A percentile compares a stretch with the other conserved stretches of the same genome.
Conservation (phyloP, 2,888 invertebrate genomes). For the Melanchra persicariae region DNA sequence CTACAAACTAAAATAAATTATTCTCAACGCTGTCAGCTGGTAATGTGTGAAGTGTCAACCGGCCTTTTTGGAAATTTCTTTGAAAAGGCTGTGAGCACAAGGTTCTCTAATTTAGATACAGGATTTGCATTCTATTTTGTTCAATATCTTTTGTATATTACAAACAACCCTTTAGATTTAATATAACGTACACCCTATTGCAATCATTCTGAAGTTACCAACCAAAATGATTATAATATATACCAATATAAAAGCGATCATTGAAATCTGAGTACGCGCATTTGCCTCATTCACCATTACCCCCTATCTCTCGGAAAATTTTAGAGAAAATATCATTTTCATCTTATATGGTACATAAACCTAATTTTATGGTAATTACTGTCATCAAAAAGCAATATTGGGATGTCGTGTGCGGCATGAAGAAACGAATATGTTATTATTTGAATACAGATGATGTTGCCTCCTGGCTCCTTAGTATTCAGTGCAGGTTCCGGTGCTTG, state of each 20-base stretch:
- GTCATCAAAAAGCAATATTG: conserved; percentile 74
- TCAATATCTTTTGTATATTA: too few species aligned
- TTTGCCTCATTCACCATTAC: conserved; percentile 26
- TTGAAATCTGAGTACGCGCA: conserved; percentile 48
- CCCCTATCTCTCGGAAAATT: conserved; percentile 42
- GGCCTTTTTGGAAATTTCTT: too few species aligned
- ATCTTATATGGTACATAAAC: conserved; percentile 63
- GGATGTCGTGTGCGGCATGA: conserved; percentile 66
- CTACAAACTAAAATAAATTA: too few species aligned
- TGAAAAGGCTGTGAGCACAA: too few species aligned
- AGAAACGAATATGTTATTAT: conserved; percentile 72
- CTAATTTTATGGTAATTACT: conserved; percentile 70
- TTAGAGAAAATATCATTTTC: conserved; percentile 63
- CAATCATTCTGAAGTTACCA: conserved; percentile 21
- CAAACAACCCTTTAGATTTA: not conserved
- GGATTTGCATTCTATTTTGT: too few species aligned
- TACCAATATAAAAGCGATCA: conserved; percentile 50
- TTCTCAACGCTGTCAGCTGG: too few species aligned
- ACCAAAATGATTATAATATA: conserved; percentile 27
- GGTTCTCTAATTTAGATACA: too few species aligned
- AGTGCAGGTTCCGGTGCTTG: conserved; percentile 38
- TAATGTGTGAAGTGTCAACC: too few species aligned
- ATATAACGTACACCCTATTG: not conserved
- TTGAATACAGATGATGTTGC: conserved; percentile 71
- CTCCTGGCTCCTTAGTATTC: conserved; percentile 60